phyloP scores from a whole-genome alignment of 2,113 vertebrate genomes.

The Charadrius vociferus region DNA sequence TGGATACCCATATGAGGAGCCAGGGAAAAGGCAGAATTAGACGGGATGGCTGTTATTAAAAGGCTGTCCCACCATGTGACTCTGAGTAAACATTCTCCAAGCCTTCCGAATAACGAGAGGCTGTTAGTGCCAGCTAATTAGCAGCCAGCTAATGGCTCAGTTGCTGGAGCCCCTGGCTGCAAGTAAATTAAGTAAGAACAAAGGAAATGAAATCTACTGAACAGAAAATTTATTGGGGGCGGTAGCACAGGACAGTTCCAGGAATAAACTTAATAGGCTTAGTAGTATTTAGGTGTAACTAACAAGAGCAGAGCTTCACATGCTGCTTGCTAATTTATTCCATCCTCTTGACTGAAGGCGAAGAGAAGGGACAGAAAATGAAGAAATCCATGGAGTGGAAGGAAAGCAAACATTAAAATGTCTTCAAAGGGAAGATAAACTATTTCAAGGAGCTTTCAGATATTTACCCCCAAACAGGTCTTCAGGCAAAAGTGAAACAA shows the following conservation, averaged over 20 bases:
- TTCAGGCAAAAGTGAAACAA: not conserved
- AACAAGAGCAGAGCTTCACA: not conserved
- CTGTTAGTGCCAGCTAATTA: conserved; percentile 61
- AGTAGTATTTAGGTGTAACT: not conserved
- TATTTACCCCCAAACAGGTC: not conserved
- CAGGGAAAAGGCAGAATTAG: not conserved
- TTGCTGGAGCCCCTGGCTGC: not conserved
- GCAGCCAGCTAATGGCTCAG: not conserved
- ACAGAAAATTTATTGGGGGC: not conserved
- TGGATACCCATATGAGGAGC: not conserved
- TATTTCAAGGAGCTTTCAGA: not conserved
- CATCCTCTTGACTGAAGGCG: not conserved
- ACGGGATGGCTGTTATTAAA: not conserved
- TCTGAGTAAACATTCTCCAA: not conserved
- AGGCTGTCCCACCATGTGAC: not conserved
- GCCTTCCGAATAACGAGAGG: not conserved
- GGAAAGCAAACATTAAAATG: not conserved
- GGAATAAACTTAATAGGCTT: conserved; percentile 65
- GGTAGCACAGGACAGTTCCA: conserved; percentile 36
- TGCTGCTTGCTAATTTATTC: conserved; percentile 28
- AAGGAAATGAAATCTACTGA: conserved; percentile 42
- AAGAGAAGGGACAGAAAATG: not conserved
- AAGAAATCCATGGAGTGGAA: not conserved
- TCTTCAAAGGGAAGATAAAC: not conserved
- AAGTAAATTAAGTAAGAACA: conserved; percentile 55